A percentile compares a stretch with the other conserved stretches of the same genome.
These are phyloP conservation scores for Cerceris ruficornis DNA, from an alignment of 2,888 invertebrate species.

Conservation along the genomic window DNA sequence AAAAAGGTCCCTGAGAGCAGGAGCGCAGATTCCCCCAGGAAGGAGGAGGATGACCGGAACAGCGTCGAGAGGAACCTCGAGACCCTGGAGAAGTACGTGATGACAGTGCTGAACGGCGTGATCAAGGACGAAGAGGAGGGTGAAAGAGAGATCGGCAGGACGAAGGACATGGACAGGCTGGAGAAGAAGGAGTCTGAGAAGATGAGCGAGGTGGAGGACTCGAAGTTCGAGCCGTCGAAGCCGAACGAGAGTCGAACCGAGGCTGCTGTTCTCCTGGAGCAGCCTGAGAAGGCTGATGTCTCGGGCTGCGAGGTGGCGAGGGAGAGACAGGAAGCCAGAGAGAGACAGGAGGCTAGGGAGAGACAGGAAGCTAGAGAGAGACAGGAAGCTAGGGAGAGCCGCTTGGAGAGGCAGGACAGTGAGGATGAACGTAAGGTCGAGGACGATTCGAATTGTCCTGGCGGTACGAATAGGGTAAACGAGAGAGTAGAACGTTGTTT, in stretches of 20 bases:
- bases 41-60: constrained; percentile 62
- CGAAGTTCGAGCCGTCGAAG: constrained; percentile 67
- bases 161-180: constrained; percentile 26
- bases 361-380: neutral
- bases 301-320: neutral
- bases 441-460: neutral
- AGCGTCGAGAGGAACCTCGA: constrained; percentile 77
- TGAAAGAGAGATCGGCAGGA: constrained; percentile 23
- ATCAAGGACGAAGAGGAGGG: constrained; percentile 76
- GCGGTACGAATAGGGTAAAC: neutral
- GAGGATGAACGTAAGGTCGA: neutral
- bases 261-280: constrained; percentile 66
- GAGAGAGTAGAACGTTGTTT: neutral
- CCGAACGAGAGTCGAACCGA: constrained; percentile 72
- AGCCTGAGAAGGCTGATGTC: constrained; percentile 24
- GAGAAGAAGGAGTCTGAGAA: constrained; percentile 41
- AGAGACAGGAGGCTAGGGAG: neutral
- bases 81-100: constrained; percentile 78
- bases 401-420: neutral
- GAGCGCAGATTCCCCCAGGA: constrained; percentile 42
- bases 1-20: constrained; percentile 75
- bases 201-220: constrained; percentile 36
- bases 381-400: neutral
- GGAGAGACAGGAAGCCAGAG: constrained; percentile 13
- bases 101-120: constrained; percentile 79